Base-by-base conservation (phyloP, 2,113 vertebrate species). In the Machaerirhynchus nigripectus region DNA sequence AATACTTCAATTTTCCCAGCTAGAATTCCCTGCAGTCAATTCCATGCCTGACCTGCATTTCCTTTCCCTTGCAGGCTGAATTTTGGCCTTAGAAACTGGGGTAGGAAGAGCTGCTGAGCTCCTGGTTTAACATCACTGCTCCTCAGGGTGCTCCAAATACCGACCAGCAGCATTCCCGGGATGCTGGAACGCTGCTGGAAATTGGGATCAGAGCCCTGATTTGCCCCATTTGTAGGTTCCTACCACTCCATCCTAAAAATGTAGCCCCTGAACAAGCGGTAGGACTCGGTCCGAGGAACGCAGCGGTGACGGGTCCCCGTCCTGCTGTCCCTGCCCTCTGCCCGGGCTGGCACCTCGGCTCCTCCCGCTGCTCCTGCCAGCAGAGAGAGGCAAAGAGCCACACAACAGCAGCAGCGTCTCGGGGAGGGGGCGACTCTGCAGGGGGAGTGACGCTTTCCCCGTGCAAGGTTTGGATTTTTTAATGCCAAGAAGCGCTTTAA, bases 341-440 rank as follows among this genome's bases (percentile, higher is more conserved):
- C 14, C 57, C 27, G 1, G 39, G 20, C 70, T 60, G 33, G 24
- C 56, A 39, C 85, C 93, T 50, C 1, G 0, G 70, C 63, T 89
- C 82, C 46, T 85, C 56, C 35, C 30, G 3, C 0, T 50, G 84
- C 74, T 84, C 56, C 95, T 91, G 78, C 95, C 92, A 90, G 88
- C 90, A 96, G 96, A 90, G 95, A 95, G 95, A 94, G 94, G 95
- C 84, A 94, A 95, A 97, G 96, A 94, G 87, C 87, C 80, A 6
- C 88, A 8, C 10, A 74, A 61, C 23, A 75, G 83, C 91, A 27
- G 53, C 46, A 17, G 40, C 15, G 68, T 3, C 19, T 59, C 20
- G 50, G 21, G 56, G 30, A 2, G 68, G 13, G 2, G 74, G 75
- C n/a, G 90, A 5, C 53, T 79, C 53, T 55, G 23, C 16, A 3